These are phyloP conservation scores for Hippocampus abdominalis DNA, from an alignment of 2,113 vertebrate species.

Conservation along the genomic window DNA sequence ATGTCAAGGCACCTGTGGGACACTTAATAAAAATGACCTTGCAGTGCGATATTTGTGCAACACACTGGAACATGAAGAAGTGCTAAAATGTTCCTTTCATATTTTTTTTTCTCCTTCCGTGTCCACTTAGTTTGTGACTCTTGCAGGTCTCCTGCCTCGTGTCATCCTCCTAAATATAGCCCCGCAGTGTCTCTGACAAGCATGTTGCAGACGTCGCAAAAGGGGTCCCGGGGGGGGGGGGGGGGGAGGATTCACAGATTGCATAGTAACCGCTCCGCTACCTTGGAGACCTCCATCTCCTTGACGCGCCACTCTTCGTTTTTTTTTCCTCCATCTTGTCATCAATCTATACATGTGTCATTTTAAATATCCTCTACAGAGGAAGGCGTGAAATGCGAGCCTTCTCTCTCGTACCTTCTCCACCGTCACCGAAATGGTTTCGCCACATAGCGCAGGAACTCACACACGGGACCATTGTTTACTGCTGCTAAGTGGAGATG, in stretches of 20 bases:
- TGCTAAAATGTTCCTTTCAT: not conserved
- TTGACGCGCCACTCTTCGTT: not conserved
- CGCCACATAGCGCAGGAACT: not conserved
- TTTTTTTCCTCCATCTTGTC: constrained; percentile 9
- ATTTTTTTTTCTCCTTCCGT: not conserved
- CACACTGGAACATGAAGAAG: not conserved
- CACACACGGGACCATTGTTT: constrained; percentile 2
- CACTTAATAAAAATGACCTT: not conserved
- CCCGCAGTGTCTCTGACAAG: constrained; percentile 32
- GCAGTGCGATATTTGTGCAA: not conserved
- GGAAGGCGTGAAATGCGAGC: constrained; percentile 49
- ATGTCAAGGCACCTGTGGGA: not conserved
- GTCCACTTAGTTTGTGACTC: constrained; percentile 33
- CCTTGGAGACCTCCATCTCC: constrained; percentile 3
- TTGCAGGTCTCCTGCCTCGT: constrained; percentile 37
- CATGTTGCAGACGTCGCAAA: constrained; percentile 52
- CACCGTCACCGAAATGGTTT: constrained; percentile 4
- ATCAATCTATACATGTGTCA: constrained; percentile 19
- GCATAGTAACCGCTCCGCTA: constrained; percentile 57
- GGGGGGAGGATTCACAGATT: constrained; percentile 23
- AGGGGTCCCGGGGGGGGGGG: constrained; percentile 22
- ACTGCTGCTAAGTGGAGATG: constrained; percentile 27
- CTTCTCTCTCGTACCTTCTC: constrained; percentile 17
- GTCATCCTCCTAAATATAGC: constrained; percentile 70
- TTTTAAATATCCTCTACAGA: constrained; percentile 41